Evolutionary conservation across 1,140 invertebrate genomes (phyloP).

Genomic region (Neelides sp.): DNA sequence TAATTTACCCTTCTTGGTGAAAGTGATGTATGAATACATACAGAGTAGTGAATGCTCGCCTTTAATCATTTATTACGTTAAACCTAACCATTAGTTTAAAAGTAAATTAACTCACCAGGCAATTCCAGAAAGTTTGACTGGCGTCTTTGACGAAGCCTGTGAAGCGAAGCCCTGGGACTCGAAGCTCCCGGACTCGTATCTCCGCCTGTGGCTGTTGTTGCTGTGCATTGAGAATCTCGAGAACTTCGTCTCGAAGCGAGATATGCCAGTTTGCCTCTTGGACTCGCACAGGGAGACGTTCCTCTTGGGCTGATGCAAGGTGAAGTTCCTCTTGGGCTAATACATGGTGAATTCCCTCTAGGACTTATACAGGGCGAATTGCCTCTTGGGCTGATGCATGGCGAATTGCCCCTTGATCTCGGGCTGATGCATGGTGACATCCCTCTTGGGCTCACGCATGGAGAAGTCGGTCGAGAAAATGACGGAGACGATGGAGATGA

Average conservation of each 20-base stretch:
- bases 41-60: too few species aligned
- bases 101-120: slow-evolving; percentile 62
- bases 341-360: too few species aligned
- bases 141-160: slow-evolving; percentile 46
- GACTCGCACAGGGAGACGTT: slow-evolving; percentile 30
- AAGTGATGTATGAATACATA: too few species aligned
- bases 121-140: slow-evolving; percentile 76
- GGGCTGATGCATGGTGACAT: slow-evolving; percentile 57
- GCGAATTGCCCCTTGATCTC: too few species aligned
- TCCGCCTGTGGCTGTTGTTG: slow-evolving; percentile 54
- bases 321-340: too few species aligned
- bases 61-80: too few species aligned
- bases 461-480: slow-evolving; percentile 25
- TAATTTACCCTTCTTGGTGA: too few species aligned
- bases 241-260: slow-evolving; percentile 58
- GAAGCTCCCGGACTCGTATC: slow-evolving; percentile 65
- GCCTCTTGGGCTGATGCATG: too few species aligned
- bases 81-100: too few species aligned
- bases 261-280: slow-evolving; percentile 44
- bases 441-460: slow-evolving; percentile 30
- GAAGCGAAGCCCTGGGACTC: slow-evolving; percentile 44
- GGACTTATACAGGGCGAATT: too few species aligned
- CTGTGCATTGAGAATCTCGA: slow-evolving; percentile 52
- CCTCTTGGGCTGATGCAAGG: too few species aligned
- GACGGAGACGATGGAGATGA: slow-evolving; percentile 23